phyloP scores from a whole-genome alignment of 2,888 invertebrate species.

The Lithophane leautieri region DNA sequence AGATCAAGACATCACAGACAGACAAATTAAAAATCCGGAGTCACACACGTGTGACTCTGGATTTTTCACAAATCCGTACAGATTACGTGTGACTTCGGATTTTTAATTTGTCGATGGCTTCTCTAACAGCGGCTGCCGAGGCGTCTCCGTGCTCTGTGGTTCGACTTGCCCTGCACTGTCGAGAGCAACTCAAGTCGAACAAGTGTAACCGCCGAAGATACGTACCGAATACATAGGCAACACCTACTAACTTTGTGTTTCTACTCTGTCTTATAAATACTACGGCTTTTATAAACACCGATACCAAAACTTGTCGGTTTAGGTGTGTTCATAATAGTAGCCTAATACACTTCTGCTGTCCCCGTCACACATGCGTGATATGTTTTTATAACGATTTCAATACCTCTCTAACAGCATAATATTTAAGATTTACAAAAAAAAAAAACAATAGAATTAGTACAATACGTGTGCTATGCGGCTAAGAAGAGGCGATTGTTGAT shows the following conservation, averaged over 20 bases:
- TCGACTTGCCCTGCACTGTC: conserved; percentile 16
- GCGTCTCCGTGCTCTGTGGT: not conserved
- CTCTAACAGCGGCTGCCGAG: too few species aligned
- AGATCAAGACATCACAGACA: too few species aligned
- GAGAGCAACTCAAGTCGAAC: conserved; percentile 42
- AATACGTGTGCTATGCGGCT: not conserved
- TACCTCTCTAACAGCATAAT: not conserved
- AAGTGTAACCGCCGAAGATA: conserved; percentile 24
- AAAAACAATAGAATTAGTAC: too few species aligned
- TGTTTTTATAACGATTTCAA: conserved; percentile 7
- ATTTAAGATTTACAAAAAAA: conserved; percentile 3
- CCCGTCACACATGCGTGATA: not conserved
- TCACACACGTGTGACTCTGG: too few species aligned
- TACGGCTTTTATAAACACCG: conserved; percentile 6
- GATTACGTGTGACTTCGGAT: too few species aligned
- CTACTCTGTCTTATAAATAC: conserved; percentile 1
- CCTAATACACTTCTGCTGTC: not conserved
- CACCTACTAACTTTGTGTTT: conserved; percentile 4
- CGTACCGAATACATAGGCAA: conserved; percentile 5
- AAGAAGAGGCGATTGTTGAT: not conserved
- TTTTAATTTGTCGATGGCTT: too few species aligned
- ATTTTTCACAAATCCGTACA: too few species aligned
- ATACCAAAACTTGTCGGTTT: not conserved
- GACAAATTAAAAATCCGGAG: too few species aligned
- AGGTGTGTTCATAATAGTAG: not conserved